Percentiles rank a stretch among this genome's conserved stretches.
phyloP scores from a whole-genome alignment of 2,113 vertebrate species.

The Harpagus bidentatus region DNA sequence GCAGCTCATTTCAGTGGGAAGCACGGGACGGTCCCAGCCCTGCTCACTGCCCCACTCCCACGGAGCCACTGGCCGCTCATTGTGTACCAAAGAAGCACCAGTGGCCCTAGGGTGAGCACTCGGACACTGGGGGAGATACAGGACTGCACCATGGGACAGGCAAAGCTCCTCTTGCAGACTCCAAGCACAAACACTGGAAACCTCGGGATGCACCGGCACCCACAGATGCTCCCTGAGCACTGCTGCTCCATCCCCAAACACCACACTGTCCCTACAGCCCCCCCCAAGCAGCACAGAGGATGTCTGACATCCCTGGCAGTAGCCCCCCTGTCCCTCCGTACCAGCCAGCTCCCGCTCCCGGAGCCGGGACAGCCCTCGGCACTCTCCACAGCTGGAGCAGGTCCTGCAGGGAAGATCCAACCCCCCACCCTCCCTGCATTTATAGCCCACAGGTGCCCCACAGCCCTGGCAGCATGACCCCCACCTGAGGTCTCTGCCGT shows the following conservation, averaged over 20 bases:
- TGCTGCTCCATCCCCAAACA: neutral
- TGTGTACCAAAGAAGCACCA: fast-evolving
- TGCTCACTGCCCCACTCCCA: neutral
- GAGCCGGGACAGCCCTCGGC: fast-evolving
- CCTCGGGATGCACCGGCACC: neutral
- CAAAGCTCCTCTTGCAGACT: neutral
- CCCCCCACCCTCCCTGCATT: neutral
- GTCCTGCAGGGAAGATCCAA: fast-evolving
- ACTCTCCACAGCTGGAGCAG: fast-evolving
- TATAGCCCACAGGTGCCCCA: neutral
- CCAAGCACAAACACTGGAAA: neutral
- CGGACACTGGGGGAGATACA: neutral
- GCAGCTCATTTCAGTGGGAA: fast-evolving
- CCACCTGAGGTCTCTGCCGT: neutral
- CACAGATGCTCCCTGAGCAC: fast-evolving
- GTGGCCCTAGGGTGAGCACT: neutral
- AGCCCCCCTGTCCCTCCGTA: neutral
- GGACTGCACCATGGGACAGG: fast-evolving
- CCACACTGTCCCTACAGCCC: neutral
- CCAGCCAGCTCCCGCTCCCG: neutral
- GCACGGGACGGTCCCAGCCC: no score
- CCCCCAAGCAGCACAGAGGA: neutral
- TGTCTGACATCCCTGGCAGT: neutral
- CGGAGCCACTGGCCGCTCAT: fast-evolving
- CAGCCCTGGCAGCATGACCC: fast-evolving